Base-by-base conservation (phyloP, 2,113 vertebrate genomes). In the Nesogale talazaci region DNA sequence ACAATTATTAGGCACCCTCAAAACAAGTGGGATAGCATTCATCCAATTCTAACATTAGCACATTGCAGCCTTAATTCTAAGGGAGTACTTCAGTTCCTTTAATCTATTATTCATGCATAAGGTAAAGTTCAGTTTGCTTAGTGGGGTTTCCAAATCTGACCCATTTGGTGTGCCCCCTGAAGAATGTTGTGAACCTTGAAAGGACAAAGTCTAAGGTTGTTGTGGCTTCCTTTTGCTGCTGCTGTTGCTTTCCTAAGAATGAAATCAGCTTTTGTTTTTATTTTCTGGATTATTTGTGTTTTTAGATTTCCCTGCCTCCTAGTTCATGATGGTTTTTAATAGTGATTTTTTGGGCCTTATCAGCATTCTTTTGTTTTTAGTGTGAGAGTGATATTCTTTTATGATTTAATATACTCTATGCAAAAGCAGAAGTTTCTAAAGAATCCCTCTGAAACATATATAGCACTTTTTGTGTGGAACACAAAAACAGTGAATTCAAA, bases 241-340 rank as follows among this genome's bases (percentile, higher is more conserved):
- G 17, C 27, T 70, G 67, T 25, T 61, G 19, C 23, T 61, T 25
- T 61, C 19, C 59, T 61, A 16, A 61, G 23, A 61, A 61, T 61
- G 12, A 90, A 86, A 89, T 19, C 23, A 88, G 25, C 19, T 40
- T 36, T 63, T 83, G 59, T 82, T 52, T 52, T 31, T 27, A 38
- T 89, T 65, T 92, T 92, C 15, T 80, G 42, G 42, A 42, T 80
- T 92, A 10, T 52, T 80, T 67, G 34, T 80, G 84, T 6, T 12
- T 84, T 75, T 85, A 86, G 57, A 17, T 79, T 88, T 67, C 17
- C 46, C 80, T 76, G 56, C 25, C 29, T 65, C 25, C 46, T 52
- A 52, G 46, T 52, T 52, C 84, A 27, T 93, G 56, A 25, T 59
- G 7, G 17, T 70, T 67, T 86, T 87, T 80, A 52, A 57, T 46